Conservation (phyloP, 2,113 vertebrate species). For the Bungarus multicinctus region DNA sequence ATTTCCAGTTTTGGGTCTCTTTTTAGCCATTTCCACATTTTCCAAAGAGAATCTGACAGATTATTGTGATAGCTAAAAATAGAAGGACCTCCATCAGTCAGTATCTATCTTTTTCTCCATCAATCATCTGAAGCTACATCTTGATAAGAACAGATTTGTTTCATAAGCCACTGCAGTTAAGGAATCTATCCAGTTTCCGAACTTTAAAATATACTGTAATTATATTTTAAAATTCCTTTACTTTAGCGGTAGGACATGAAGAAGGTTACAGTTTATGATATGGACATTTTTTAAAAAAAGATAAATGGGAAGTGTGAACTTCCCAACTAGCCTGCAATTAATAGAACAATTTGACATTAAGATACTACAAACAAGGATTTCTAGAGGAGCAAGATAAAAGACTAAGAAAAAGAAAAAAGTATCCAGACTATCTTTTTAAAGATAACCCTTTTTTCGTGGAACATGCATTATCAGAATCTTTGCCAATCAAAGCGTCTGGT, state of each 20-base stretch:
- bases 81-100: background rate
- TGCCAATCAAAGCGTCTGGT: background rate
- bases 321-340: constrained; percentile 2
- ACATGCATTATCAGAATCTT: constrained; percentile 1
- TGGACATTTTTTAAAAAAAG: background rate
- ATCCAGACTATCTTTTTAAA: background rate
- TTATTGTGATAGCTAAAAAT: background rate
- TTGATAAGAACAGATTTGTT: constrained; percentile 1
- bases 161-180: background rate
- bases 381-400: background rate
- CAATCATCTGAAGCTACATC: background rate
- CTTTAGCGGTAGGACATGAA: accelerated
- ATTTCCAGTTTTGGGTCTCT: background rate
- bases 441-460: background rate
- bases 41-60: background rate
- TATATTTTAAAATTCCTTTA: background rate
- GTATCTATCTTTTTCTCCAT: background rate
- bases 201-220: background rate
- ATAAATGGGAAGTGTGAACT: background rate
- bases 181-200: background rate
- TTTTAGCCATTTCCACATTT: background rate
- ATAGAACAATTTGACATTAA: background rate
- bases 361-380: background rate
- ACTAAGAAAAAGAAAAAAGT: background rate
- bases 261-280: background rate